Evolutionary conservation across 2,797 vertebrate genomes (phyloP), one percentile per base, ranked within the genome.

Genomic region (Onychomys torridus): DNA sequence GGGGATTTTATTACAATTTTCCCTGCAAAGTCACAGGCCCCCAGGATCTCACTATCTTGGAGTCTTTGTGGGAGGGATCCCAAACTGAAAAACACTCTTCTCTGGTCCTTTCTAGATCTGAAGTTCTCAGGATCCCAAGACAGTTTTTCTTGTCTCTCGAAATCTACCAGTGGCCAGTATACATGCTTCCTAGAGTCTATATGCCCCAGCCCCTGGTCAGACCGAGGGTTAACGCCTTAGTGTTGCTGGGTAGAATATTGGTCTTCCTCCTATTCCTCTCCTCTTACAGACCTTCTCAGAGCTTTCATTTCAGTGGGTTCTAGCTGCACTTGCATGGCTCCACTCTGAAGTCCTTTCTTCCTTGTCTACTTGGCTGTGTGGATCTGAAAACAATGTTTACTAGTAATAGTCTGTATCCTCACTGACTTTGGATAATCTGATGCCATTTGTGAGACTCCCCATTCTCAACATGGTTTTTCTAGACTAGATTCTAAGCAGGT

Each of bases 401-500:
- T 32, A 29, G 32, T 40, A 40, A 59, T 23, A 8, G 49, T n/a
- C 65, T 1, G 27, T 13, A 57, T 0, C 67, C 4, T 46, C 9
- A 25, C 61, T n/a, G n/a, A 40, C 61, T 81, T 27, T 17, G 43
- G 75, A 67, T 79, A 55, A 67, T 29, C 43, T 37, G 75, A 65
- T 40, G 92, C 76, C 83, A 90, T 86, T 96, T 94, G 40, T 79
- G 63, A 91, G 46, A 40, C 4, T 84, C 21, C 81, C 61, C 63
- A 40, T 90, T 83, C 46, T 95, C 79, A 82, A 63, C 32, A 71
- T 37, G 29, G 63, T 76, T 91, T 93, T 37, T 10, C 61, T 79
- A 73, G 49, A 78, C 87, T 61, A 94, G 91, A 61, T 96, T 89
- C 89, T 49, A 89, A 84, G 40, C 73, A 69, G 61, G 19, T 79